Conservation (phyloP, 35 echinoderm and acorn worm species). For the Heliocidaris erythrogramma region DNA sequence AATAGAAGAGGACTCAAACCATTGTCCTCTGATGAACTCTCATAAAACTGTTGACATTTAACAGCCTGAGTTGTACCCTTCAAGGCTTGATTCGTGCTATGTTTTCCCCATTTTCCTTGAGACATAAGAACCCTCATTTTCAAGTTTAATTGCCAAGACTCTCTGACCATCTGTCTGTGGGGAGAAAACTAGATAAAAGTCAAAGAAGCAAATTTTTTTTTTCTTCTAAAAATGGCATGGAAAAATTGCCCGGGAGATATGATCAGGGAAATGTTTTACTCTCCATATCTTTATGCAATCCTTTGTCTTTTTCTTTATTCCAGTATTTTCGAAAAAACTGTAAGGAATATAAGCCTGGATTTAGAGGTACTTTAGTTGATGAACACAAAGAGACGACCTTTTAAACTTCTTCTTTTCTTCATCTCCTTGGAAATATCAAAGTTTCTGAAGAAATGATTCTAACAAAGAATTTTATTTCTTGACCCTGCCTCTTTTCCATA, state of each 20-base stretch:
- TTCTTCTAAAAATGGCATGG: not conserved
- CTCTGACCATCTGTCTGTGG: not conserved
- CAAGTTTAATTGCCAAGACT: not conserved
- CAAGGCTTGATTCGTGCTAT: not conserved
- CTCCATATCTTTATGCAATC: not conserved
- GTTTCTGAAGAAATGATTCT: not conserved
- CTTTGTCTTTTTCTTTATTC: not conserved
- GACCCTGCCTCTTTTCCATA: no score
- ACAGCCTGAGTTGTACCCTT: not conserved
- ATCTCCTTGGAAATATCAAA: not conserved
- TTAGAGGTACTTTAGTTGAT: not conserved
- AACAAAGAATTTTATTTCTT: not conserved
- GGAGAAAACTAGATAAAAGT: not conserved
- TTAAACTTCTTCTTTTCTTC: not conserved
- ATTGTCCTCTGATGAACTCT: not conserved
- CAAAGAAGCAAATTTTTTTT: not conserved
- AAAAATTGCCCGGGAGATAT: not conserved
- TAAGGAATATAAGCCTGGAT: not conserved
- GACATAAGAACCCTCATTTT: not conserved
- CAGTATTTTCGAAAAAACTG: not conserved
- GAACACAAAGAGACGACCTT: not conserved
- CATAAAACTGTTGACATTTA: slow-evolving; percentile 4
- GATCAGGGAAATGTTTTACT: not conserved
- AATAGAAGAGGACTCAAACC: not conserved
- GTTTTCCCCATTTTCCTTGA: not conserved